These are phyloP conservation scores for Patella ulyssiponensis DNA, from an alignment of 2,888 invertebrate genomes.

Conservation along the genomic window DNA sequence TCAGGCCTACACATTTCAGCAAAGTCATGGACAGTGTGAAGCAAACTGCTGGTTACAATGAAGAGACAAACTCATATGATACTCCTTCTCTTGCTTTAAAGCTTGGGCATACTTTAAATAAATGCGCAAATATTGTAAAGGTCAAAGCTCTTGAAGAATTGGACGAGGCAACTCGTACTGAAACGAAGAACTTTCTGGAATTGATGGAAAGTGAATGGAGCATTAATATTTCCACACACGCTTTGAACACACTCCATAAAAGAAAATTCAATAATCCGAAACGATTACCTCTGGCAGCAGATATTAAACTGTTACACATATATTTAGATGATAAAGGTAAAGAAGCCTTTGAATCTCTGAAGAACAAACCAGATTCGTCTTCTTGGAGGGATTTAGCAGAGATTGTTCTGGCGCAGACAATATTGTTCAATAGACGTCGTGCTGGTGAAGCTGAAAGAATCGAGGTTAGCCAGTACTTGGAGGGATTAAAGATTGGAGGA, in stretches of 20 bases:
- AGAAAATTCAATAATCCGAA: constrained; percentile 3
- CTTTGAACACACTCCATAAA: constrained; percentile 2
- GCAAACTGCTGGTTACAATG: neutral
- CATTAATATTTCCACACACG: neutral
- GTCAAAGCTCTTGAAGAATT: constrained; percentile 4
- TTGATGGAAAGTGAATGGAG: constrained; percentile 7
- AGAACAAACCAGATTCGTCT: neutral
- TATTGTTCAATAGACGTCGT: constrained; percentile 3
- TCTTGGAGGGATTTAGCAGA: neutral
- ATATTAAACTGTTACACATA: neutral
- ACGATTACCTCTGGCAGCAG: neutral
- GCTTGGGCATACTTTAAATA: neutral
- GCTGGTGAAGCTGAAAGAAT: neutral
- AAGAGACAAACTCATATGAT: neutral
- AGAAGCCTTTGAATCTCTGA: neutral
- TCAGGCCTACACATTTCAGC: neutral
- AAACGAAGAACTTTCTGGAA: neutral
- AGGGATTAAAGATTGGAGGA: constrained; percentile 1
- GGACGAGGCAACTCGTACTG: neutral
- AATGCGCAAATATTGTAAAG: constrained; percentile 5
- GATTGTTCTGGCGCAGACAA: neutral
- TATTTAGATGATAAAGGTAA: neutral
- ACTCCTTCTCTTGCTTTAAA: neutral
- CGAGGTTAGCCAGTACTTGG: neutral
- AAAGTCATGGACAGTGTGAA: neutral